These are phyloP conservation scores for Colossoma macropomum DNA, from an alignment of 2,113 vertebrate species.

Conservation along the genomic window DNA sequence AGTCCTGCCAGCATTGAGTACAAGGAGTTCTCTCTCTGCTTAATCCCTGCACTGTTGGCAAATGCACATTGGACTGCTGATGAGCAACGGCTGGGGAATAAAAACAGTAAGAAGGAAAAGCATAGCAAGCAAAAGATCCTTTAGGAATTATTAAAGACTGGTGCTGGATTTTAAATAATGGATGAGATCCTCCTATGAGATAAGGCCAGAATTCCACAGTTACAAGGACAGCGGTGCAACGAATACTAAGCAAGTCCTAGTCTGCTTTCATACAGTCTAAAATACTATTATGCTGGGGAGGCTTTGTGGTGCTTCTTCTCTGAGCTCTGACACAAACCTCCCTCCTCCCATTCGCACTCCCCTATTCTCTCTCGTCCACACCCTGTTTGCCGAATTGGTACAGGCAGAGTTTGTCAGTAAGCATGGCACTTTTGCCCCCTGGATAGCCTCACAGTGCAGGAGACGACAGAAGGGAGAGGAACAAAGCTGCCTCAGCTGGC, in stretches of 20 bases:
- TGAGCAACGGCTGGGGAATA: slow-evolving; percentile 42
- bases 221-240: slow-evolving; percentile 66
- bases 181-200: slow-evolving; percentile 74
- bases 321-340: slow-evolving; percentile 14
- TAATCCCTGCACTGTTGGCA: slow-evolving; percentile 39
- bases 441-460: slow-evolving; percentile 20
- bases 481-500: slow-evolving; percentile 29
- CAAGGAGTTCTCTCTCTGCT: slow-evolving; percentile 11
- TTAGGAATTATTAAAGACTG: slow-evolving; percentile 68
- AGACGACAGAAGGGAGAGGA: slow-evolving; percentile 19
- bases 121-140: slow-evolving; percentile 54
- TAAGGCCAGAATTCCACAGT: slow-evolving; percentile 67
- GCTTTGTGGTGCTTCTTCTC: not conserved
- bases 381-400: slow-evolving; percentile 36
- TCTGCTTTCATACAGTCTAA: slow-evolving; percentile 60
- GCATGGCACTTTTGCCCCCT: slow-evolving; percentile 30
- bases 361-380: slow-evolving; percentile 21
- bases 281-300: slow-evolving; percentile 54
- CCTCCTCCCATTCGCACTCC: not conserved
- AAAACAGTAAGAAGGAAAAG: slow-evolving; percentile 44
- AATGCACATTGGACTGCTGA: slow-evolving; percentile 39
- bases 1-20: not conserved
- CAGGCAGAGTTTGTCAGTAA: slow-evolving; percentile 46
- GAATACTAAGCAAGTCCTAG: slow-evolving; percentile 69
- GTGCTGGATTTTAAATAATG: slow-evolving; percentile 72